Evolutionary conservation across 2,888 invertebrate species (phyloP).

Genomic region (Epinotia brunnichana): DNA sequence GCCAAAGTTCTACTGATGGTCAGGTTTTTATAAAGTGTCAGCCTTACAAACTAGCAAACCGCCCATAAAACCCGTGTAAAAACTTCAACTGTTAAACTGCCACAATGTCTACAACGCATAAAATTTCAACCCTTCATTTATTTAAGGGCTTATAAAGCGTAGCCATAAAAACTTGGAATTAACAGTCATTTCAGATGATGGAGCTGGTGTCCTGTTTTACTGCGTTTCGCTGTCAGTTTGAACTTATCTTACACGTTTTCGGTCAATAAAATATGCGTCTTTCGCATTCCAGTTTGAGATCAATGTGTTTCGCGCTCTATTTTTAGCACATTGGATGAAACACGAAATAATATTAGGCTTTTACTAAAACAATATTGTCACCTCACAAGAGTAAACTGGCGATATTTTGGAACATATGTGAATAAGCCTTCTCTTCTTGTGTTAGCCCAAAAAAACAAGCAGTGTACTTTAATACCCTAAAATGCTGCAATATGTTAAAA

Average conservation of each 20-base stretch:
- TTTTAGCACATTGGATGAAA: too few relatives aligned
- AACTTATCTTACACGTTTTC: neutral
- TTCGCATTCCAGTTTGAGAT: too few relatives aligned
- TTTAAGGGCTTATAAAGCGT: conserved; percentile 20
- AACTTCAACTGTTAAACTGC: conserved; percentile 15
- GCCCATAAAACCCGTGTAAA: conserved; percentile 23
- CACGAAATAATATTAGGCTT: too few relatives aligned
- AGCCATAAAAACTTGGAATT: conserved; percentile 34
- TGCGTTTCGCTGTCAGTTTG: neutral
- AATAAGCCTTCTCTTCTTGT: too few relatives aligned
- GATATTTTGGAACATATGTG: too few relatives aligned
- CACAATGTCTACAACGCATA: conserved; percentile 20
- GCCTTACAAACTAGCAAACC: conserved; percentile 8
- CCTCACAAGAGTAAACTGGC: too few relatives aligned
- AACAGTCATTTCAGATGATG: conserved; percentile 11
- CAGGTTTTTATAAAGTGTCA: neutral
- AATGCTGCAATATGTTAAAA: too few relatives aligned
- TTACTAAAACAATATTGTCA: too few relatives aligned
- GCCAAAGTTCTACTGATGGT: too few relatives aligned
- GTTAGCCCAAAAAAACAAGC: too few relatives aligned
- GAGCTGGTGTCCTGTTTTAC: neutral
- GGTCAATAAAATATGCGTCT: neutral
- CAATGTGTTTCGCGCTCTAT: too few relatives aligned
- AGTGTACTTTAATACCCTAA: too few relatives aligned
- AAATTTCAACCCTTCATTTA: conserved; percentile 26